Conservation (phyloP, 2,113 vertebrate species). For the Grantiella picta region DNA sequence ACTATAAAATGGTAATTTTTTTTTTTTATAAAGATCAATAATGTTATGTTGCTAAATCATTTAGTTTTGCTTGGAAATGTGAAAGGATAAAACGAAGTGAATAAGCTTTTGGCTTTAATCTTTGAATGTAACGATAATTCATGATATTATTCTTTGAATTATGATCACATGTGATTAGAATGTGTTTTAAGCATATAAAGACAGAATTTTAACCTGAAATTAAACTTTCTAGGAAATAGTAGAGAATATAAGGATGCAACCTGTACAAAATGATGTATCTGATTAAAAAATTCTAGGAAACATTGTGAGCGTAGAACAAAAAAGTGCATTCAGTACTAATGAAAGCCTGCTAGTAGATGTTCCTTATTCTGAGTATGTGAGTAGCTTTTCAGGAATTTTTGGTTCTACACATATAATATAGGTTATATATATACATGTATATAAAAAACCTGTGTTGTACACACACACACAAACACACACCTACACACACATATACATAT, state of each 20-base stretch:
- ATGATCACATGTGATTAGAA: not conserved
- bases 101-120: not conserved
- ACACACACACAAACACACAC: accelerated
- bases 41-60: not conserved
- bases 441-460: too few species aligned
- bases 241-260: not conserved
- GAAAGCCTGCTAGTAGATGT: not conserved
- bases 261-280: not conserved
- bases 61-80: not conserved
- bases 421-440: too few species aligned
- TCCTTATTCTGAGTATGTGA: not conserved
- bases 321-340: not conserved
- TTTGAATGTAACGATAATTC: not conserved
- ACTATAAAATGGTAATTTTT: not conserved
- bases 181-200: not conserved
- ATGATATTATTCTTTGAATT: not conserved
- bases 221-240: not conserved
- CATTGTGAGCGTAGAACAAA: not conserved
- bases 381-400: not conserved
- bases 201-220: not conserved
- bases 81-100: not conserved
- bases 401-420: too few species aligned
- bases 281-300: not conserved
- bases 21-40: not conserved
- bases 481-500: too few species aligned